These are phyloP conservation scores for Stegophylla sp. DNA, from an alignment of 2,888 invertebrate genomes.

Conservation along the genomic window DNA sequence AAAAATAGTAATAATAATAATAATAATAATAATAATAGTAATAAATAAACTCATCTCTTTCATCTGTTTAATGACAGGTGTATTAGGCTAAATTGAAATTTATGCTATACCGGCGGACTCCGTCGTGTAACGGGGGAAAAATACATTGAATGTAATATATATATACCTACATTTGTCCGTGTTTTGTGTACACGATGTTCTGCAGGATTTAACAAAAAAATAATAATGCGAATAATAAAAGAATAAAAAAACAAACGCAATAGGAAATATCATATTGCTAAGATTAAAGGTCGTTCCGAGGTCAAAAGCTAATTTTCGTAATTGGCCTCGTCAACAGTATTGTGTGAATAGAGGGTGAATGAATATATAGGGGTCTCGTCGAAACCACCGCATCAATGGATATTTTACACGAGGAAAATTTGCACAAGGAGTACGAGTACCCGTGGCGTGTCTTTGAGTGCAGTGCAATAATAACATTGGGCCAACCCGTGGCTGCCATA, in stretches of 20 bases:
- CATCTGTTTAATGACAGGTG: slow-evolving; percentile 57
- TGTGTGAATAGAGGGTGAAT: slow-evolving; percentile 12
- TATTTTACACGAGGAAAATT: neutral
- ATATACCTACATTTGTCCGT: neutral
- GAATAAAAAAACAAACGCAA: slow-evolving; percentile 20
- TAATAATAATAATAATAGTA: slow-evolving; percentile 10
- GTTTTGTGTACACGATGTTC: slow-evolving; percentile 23
- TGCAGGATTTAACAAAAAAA: slow-evolving; percentile 19
- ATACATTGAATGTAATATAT: neutral
- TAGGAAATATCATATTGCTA: slow-evolving; percentile 38
- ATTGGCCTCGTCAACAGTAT: slow-evolving; percentile 50
- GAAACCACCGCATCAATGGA: neutral
- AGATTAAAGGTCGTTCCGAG: slow-evolving; percentile 53
- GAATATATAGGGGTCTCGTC: neutral
- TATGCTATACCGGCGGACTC: slow-evolving; percentile 10
- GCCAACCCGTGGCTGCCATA: too few species aligned
- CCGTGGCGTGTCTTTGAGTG: neutral
- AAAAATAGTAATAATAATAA: too few species aligned
- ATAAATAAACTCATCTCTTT: slow-evolving; percentile 50
- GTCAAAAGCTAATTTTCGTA: slow-evolving; percentile 56
- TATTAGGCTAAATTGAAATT: slow-evolving; percentile 56
- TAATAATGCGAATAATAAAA: too few species aligned
- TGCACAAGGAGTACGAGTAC: neutral
- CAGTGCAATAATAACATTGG: too few species aligned
- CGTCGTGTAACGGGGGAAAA: neutral